phyloP scores from a whole-genome alignment of 2,113 vertebrate genomes.

The Hystrix cristata region DNA sequence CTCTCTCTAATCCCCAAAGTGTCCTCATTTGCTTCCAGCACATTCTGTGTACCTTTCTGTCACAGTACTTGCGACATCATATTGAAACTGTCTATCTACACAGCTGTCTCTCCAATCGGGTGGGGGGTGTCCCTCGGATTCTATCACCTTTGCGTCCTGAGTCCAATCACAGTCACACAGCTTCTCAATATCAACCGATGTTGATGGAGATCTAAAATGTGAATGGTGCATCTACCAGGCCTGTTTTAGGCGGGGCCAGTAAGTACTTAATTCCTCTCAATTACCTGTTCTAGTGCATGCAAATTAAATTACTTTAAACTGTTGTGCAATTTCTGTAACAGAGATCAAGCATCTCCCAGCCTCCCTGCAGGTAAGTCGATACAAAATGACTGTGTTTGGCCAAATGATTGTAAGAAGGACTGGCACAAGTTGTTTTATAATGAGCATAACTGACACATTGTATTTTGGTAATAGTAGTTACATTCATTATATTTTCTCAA shows the following conservation, averaged over 20 bases:
- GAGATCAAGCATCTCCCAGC: background rate
- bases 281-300: background rate
- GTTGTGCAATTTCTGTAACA: background rate
- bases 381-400: background rate
- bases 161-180: background rate
- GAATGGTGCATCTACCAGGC: background rate
- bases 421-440: background rate
- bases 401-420: background rate
- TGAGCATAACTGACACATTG: background rate
- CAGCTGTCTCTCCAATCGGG: background rate
- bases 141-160: background rate
- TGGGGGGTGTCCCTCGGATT: background rate
- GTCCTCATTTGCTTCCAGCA: background rate
- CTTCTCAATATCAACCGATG: background rate
- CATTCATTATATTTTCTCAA: background rate
- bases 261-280: background rate
- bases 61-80: background rate
- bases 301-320: background rate
- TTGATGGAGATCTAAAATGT: background rate
- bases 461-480: background rate
- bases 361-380: background rate
- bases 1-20: constrained; percentile 22
- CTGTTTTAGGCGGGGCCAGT: background rate
- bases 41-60: background rate
- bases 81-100: background rate